Evolutionary conservation across 2,888 invertebrate species (phyloP), one percentile per base, ranked within the genome.

Genomic region (Drosophila fungiperda): DNA sequence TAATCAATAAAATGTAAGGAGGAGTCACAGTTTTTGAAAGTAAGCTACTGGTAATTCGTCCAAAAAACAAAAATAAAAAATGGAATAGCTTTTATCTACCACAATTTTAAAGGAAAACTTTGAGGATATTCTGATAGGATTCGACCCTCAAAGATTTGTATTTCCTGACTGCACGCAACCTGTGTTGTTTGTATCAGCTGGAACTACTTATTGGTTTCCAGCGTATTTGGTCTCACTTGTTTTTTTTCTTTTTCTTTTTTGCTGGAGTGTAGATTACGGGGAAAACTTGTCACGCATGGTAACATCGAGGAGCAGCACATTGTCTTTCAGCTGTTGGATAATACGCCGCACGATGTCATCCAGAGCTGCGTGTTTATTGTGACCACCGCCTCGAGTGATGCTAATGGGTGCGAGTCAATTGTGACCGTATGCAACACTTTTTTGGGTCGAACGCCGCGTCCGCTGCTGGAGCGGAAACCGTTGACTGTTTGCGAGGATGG

Each of bases 341-440:
- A 92, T 68, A 92, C 92, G 6, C 79, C 79, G 20, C 78, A 87
- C 65, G 91, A 92, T 65, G 83, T 92, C 59, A 90, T 91, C 50
- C 92, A 91, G 75, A 88, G 82, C 68, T 91, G 91, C 77, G 91
- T 88, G 50, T 92, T 91, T 78, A 85, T 86, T 64, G 66, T 91
- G 26, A 76, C 80, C 70, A 73, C 2, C 15, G 23, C 45, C 45
- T 23, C 23, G 23, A 45, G 72, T 62, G 68, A 62, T 35, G 84
- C 85, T 35, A 86, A 80, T n/a, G 80, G 83, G 68, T 91, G 91
- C 54, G 91, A 92, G 73, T 76, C 81, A 23, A 92, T 91, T 77
- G 79, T 81, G 61, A 90, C 87, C n/a, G 78, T 83, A 23, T 91
- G 92, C 72, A 87, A 91, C 53, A 90, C 86, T 54, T 91, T 83